Evolutionary conservation across 2,888 invertebrate species (phyloP).

Genomic region (Nymphalis polychloros): DNA sequence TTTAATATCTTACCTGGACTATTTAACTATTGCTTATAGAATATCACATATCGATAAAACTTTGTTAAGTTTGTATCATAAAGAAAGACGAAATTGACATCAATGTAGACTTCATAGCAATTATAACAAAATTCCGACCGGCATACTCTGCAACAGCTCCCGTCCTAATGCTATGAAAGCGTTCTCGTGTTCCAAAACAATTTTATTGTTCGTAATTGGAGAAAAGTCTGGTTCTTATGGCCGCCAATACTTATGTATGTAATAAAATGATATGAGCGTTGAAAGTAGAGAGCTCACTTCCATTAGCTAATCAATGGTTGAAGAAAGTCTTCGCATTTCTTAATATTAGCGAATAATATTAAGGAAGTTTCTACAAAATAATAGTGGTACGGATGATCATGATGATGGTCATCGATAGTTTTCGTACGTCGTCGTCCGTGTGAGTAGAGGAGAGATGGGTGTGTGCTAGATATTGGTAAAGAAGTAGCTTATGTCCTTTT

Average conservation of each 20-base stretch:
- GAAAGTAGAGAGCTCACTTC: conserved; percentile 22
- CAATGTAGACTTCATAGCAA: neutral
- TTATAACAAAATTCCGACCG: neutral
- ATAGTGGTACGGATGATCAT: too few species aligned
- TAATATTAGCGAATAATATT: too few species aligned
- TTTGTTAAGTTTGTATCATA: too few species aligned
- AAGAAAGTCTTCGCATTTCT: neutral
- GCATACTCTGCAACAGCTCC: neutral
- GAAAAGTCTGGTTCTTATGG: conserved; percentile 35
- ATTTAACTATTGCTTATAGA: too few species aligned
- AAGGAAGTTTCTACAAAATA: too few species aligned
- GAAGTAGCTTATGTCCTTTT: too few species aligned
- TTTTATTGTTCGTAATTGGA: conserved; percentile 41
- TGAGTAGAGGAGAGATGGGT: too few species aligned
- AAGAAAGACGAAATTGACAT: neutral
- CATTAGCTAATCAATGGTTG: conserved; percentile 24
- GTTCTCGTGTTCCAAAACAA: conserved; percentile 41
- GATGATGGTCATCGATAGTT: too few species aligned
- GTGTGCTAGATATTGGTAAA: too few species aligned
- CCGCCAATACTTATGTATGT: conserved; percentile 22
- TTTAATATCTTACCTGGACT: too few species aligned
- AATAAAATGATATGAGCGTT: conserved; percentile 32
- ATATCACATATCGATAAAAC: neutral
- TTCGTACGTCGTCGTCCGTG: too few species aligned
- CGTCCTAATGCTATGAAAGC: conserved; percentile 36